Conservation (phyloP, 2,113 vertebrate species). For the Alouatta palliata region DNA sequence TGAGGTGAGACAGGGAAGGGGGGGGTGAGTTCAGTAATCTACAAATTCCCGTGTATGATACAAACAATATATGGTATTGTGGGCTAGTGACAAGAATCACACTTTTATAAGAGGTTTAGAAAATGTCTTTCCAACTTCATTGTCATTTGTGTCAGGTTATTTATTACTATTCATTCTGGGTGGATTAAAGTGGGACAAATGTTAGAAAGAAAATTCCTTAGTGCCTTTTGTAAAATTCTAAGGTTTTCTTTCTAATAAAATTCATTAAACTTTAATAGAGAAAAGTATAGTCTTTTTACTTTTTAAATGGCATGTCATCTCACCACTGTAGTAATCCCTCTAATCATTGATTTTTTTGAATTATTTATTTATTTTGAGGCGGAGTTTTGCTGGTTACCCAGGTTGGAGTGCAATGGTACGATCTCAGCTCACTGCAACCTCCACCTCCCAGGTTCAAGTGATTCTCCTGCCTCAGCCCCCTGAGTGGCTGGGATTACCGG, state of each 20-base stretch:
- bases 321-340: not conserved
- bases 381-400: no score
- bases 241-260: conserved; percentile 22
- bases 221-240: not conserved
- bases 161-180: not conserved
- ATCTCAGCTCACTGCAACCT: no score
- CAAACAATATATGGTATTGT: not conserved
- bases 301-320: not conserved
- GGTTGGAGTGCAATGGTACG: no score
- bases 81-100: not conserved
- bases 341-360: not conserved
- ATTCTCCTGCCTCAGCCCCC: no score
- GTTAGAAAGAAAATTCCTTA: not conserved
- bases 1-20: not conserved
- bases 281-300: not conserved
- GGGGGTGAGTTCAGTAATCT: not conserved
- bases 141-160: not conserved
- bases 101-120: not conserved
- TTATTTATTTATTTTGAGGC: no score
- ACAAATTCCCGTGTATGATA: not conserved
- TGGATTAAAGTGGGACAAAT: not conserved
- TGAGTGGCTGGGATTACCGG: no score
- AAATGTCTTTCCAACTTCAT: not conserved
- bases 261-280: not conserved
- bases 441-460: no score